Base-by-base conservation (phyloP, 2,888 invertebrate genomes). In the Ferdinandea cuprea region DNA sequence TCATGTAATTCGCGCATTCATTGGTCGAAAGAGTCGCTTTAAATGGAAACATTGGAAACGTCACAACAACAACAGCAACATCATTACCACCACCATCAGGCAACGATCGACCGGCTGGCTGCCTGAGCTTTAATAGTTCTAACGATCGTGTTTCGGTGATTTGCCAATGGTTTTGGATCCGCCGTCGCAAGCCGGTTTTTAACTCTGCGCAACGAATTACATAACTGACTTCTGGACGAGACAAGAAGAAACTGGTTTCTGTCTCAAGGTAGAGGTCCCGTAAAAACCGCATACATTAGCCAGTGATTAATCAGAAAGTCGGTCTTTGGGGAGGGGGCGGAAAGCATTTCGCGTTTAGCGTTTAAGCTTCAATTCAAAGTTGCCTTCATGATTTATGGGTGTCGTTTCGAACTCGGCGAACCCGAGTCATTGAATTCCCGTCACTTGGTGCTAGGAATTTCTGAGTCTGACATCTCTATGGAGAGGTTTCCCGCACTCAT, bases 381-480 rank as follows among this genome's bases (percentile, higher is more conserved):
- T 56, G 35, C 15, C 58, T 74, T 69, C 76, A 80, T 80, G 76
- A 81, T 76, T 71, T 81, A 81, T 71, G 58, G 25, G 58, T 15
- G 48, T 68, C 50, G 63, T 17, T 54, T 61, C 40, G 72, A 72
- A 66, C 72, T 72, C 44, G 46, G 9, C 69, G 48, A 76, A 65
- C 58, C 42, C 52, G 8, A 76, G 63, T 11, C 58, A 65, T 46
- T 48, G 58, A 76, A 58, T 56, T 69, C 76, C 50, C 74, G 76
- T 76, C 80, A 80, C 76, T 76, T 69, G 13, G 21, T 46, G 68
- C 42, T 68, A 48, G 74, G 63, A 69, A 61, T 48, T 44, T 63
- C 63, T 81, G 69, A 81, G 35, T 63, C 63, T 81, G 69, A 81
- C 80, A 71, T 76, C 76, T 81, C 76, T 76, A 81, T 81, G 71